Base-by-base conservation (phyloP, 1,140 invertebrate genomes). In the Pogonognathellus flavescens region DNA sequence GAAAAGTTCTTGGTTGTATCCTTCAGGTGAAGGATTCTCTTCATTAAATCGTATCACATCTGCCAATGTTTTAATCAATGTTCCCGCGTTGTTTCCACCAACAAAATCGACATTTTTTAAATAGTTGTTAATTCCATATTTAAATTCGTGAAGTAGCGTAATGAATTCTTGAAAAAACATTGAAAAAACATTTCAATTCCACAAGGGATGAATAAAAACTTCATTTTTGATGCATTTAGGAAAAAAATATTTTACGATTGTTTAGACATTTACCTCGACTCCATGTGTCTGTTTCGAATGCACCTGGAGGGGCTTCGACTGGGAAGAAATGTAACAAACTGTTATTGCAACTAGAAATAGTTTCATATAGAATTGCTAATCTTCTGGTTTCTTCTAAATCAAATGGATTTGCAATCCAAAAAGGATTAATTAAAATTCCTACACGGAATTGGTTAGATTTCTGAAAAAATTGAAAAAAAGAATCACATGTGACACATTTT, bases 21-120 rank as follows among this genome's bases (percentile, higher is more conserved):
- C 81, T 50, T 81, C 86, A 16, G 62, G 41, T 0, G 13, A 50
- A 13, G 86, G 86, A 62, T 85, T 8, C 18, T 83, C 50, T 8
- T 80, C n/a, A 20, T 85, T 87, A 70, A 83, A 87, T 18, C 76
- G 13, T 8, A 87, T 87, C 7, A 87, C 80, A 60, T 87, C 86
- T 18, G 50, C 49, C 16, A 87, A 25, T 13, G 80, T 76, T 41
- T 41, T 41, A 41, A 41, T 52, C 84, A 80, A 11, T 84, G 22
- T 25, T 86, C 70, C 8, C 76, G 20, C 5, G 11, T 82, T 70
- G 50, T 81, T 81, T 16, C 72, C 83, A 18, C 82, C 31, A 22
- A 10, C 49, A n/a, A 86, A 82, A 7, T 62, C 20, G 25, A 81
- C 11, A 0, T 31, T n/a, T 62, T 86, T 57, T 70, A 59, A 20